These are phyloP conservation scores for Ephestia elutella DNA, from an alignment of 1,140 invertebrate species.

Conservation along the genomic window DNA sequence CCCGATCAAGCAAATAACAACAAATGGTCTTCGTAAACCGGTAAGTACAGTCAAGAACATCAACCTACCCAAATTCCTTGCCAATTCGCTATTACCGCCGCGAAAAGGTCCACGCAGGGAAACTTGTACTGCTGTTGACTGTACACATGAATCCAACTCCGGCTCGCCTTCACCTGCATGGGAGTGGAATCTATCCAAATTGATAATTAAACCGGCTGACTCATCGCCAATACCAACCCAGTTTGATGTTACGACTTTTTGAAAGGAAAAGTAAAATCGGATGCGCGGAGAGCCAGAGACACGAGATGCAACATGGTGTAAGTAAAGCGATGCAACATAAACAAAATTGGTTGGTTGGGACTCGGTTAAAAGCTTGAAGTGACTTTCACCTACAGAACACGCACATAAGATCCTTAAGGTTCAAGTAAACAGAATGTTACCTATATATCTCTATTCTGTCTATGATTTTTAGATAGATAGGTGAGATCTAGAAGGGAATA, in stretches of 20 bases:
- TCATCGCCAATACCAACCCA: conserved; percentile 19
- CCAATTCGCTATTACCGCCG: no score
- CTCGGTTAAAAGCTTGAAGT: no score
- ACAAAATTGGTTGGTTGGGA: no score
- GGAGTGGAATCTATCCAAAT: conserved; percentile 23
- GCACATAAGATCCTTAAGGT: no score
- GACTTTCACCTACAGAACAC: no score
- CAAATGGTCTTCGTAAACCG: not conserved
- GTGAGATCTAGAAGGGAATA: no score
- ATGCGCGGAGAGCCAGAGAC: not conserved
- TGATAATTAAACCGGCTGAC: conserved; percentile 30
- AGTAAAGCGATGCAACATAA: no score
- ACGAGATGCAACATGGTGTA: not conserved
- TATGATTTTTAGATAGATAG: no score
- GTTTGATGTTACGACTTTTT: not conserved
- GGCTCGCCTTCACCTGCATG: conserved; percentile 47
- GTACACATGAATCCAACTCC: conserved; percentile 7
- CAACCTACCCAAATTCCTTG: not conserved
- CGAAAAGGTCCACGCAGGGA: no score
- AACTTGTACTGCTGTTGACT: no score
- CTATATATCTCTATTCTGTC: no score
- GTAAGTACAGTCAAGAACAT: conserved; percentile 1
- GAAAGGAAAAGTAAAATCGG: conserved; percentile 9
- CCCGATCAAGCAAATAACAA: not conserved
- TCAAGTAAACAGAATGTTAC: no score